Evolutionary conservation across 2,888 invertebrate genomes (phyloP).

Genomic region (Andricus curvator): DNA sequence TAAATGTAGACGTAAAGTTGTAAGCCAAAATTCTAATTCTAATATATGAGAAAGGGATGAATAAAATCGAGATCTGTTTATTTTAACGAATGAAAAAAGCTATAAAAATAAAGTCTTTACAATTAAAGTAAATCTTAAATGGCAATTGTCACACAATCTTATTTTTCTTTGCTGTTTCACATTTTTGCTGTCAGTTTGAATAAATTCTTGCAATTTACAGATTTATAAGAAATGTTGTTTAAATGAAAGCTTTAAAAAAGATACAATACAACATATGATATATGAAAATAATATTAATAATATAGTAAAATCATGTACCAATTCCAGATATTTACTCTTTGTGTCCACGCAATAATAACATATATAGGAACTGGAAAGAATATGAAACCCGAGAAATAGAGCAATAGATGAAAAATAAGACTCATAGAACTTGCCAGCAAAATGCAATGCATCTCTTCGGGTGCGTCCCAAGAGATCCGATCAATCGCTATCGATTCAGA

Average conservation of each 20-base stretch:
- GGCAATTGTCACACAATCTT: neutral
- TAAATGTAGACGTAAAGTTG: too few species aligned
- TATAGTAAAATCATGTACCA: neutral
- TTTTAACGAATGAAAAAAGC: neutral
- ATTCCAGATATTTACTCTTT: neutral
- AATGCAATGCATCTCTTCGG: conserved; percentile 14
- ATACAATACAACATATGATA: too few species aligned
- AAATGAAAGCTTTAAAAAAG: too few species aligned
- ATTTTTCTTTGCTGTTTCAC: neutral
- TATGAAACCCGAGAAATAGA: conserved; percentile 1
- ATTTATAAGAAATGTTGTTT: too few species aligned
- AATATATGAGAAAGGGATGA: neutral
- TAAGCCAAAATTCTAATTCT: too few species aligned
- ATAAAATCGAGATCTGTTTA: neutral
- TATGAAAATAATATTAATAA: too few species aligned
- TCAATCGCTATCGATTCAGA: conserved; percentile 22
- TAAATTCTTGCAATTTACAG: too few species aligned
- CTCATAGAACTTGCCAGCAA: conserved; percentile 26
- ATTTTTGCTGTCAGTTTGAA: neutral
- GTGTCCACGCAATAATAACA: neutral
- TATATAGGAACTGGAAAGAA: neutral
- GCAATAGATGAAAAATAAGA: neutral
- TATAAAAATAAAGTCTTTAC: neutral
- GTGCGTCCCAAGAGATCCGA: neutral
- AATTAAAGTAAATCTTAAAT: neutral